Evolutionary conservation across 2,113 vertebrate genomes (phyloP), one percentile per base, ranked within the genome.

Genomic region (Macrotus californicus): DNA sequence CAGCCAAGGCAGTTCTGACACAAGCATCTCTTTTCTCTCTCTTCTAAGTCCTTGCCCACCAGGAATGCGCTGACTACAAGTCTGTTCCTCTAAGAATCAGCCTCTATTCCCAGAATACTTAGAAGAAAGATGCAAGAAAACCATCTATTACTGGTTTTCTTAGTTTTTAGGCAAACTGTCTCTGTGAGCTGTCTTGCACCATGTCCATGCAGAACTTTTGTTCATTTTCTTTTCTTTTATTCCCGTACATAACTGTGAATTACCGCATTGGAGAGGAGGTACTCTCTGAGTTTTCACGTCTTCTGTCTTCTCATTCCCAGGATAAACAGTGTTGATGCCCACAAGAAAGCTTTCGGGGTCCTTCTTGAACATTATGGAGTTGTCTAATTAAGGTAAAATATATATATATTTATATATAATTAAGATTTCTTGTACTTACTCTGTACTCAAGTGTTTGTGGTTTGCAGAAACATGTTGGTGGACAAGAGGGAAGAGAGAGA

Each of bases 381-480:
- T 39, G 18, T 52, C n/a, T 94, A 96, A 97, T 92, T 97, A 98
- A 98, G 98, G 98, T 98, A 98, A 96, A 97, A 93, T 21, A 52
- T 18, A 22, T 21, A 79, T 31, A 39, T 22, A 70, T 54, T 18
- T 22, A 52, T 54, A 52, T 26, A 39, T 19, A 12, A 22, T 48
- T 73, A 79, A 10, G 8, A 66, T 70, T 91, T 80, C 39, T 94
- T 61, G 26, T 24, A 26, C 16, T 72, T 95, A 24, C 43, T 93
- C 34, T 92, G 1, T 26, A 34, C 12, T 93, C 72, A 59, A 29
- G 31, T 54, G 46, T 26, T 79, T 93, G 46, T 69, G 13, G n/a
- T 76, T 84, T 61, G 5, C 48, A 72, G 34, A 50, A 70, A 34
- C 26, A 2, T 75, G 34, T 56, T 34, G 11, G 24, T 82, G 26